Evolutionary conservation across 2,797 vertebrate genomes (phyloP).

Genomic region (Hoplostethus mediterraneus): DNA sequence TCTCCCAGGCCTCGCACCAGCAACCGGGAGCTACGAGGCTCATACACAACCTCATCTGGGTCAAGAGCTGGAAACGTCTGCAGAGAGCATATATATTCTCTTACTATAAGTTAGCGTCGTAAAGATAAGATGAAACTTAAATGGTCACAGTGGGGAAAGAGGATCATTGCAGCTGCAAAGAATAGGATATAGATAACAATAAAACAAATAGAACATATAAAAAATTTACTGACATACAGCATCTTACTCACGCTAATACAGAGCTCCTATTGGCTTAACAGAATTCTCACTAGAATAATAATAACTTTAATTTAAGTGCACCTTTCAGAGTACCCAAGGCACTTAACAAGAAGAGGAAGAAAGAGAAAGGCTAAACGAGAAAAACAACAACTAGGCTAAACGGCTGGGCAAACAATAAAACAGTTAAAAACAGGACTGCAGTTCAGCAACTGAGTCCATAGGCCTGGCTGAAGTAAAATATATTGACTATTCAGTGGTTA

Average conservation of each 20-base stretch:
- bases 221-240: neutral
- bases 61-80: slow-evolving; percentile 86
- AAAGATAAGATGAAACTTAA: neutral
- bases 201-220: neutral
- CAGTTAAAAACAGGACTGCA: no score
- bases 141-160: neutral
- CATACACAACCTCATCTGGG: slow-evolving; percentile 92
- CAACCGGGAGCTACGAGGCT: slow-evolving; percentile 92
- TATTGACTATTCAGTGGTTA: neutral
- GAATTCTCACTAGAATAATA: neutral
- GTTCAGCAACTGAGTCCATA: no score
- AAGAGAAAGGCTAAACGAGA: no score
- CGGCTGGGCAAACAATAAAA: no score
- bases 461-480: neutral
- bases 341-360: no score
- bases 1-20: slow-evolving; percentile 95
- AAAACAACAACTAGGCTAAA: no score
- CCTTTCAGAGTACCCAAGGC: no score
- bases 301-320: no score
- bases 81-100: slow-evolving; percentile 9
- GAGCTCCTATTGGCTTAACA: neutral
- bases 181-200: no score
- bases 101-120: slow-evolving; percentile 7
- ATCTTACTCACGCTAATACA: neutral
- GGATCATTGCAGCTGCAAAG: neutral